Base-by-base conservation (phyloP, 2,888 invertebrate genomes). In the Graphium colonna region DNA sequence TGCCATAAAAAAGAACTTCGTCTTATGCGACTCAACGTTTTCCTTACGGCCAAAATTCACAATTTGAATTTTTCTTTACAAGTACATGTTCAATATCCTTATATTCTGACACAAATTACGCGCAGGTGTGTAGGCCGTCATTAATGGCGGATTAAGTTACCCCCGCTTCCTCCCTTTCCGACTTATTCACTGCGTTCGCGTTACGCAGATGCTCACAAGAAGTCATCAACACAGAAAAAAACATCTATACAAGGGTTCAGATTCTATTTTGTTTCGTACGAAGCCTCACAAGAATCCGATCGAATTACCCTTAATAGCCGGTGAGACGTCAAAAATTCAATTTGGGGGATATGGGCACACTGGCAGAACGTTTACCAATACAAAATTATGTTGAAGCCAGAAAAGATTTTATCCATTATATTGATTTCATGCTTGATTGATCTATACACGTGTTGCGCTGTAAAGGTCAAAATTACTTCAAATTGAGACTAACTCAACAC, bases 101-200 rank as follows among this genome's bases (percentile, higher is more conserved):
- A 79, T 78, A 81, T 79, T 75, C 70, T 60, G 64, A 53, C 67
- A 69, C 68, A 75, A 70, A 76, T 75, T 67, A 66, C 71, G 66
- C 73, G 69, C 86, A 85, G 86, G 83, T 85, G 84, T 75, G 72
- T 71, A 74, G 72, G 73, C 75, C 77, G 79, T 79, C 81, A 78
- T 83, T 84, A 83, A 74, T 71, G 60, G 68, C 58, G 76, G 79
- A 82, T 83, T 79, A 77, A 71, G 68, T 78, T 75, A 69, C 77
- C 77, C 76, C 61, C 58, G 56, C 13, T 52, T 60, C 52, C 54
- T n/a, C 72, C 69, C 61, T 64, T 57, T 62, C 66, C 41, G 52
- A 50, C 39, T 17, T 52, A 56, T 50, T 50, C 44, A 46, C 5
- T 51, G 21, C 43, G 36, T 65, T 64, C 60, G 59, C 62, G 55